Evolutionary conservation across 2,888 invertebrate species (phyloP), one percentile per base, ranked within the genome.

Genomic region (Craniophora ligustri): DNA sequence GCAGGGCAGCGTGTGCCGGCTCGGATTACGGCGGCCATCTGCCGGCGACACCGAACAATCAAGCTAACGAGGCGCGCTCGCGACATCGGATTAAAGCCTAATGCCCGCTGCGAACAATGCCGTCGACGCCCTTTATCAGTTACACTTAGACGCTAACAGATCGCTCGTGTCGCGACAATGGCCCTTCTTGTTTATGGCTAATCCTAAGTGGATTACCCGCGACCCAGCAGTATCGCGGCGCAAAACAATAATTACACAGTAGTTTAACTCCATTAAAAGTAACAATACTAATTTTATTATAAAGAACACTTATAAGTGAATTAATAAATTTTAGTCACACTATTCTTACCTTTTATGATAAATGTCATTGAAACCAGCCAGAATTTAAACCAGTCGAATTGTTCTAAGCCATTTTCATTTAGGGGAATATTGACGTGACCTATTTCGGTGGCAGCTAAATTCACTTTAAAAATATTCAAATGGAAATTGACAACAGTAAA

Each of bases 21-120:
- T 91, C 88, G 91, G 91, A 92, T 92, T 92, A 92, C 92, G 78
- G 75, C 85, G 89, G 86, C 89, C 92, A 92, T 91, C 91, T 92
- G 92, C 89, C 81, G 80, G 82, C 86, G 88, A 84, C 87, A 82
- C 81, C 81, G 88, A 87, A 92, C 92, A 92, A 92, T 92, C 92
- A 89, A 81, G 85, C 87, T 92, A 92, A 92, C 92, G 92, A 92
- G 91, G 81, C 82, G 78, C 83, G 85, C 87, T 85, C 87, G 88
- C 88, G 89, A 82, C 81, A 82, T 86, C 83, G 92, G 92, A 91
- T 92, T 92, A 91, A 87, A 82, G 87, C 91, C 90, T 91, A 91
- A 92, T 88, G 80, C 91, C n/a, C 86, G 64, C 81, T 80, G 82
- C 87, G 89, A 89, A 91, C 91, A 91, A 92, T 89, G 80, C 85